A percentile compares a stretch with the other conserved stretches of the same genome.
Conservation (phyloP, 2,797 vertebrate species). For the Poecilia picta region DNA sequence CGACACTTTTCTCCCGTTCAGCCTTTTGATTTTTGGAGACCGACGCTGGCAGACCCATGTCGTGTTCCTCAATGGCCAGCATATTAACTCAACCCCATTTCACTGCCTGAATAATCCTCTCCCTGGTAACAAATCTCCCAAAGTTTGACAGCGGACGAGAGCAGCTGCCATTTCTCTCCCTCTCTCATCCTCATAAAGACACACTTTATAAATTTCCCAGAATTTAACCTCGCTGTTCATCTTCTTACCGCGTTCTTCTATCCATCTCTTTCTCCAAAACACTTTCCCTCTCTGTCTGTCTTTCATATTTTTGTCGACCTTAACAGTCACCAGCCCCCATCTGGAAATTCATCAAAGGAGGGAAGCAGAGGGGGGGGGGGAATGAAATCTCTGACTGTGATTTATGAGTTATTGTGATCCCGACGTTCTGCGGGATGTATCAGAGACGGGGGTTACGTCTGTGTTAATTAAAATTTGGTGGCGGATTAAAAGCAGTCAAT, state of each 20-base stretch:
- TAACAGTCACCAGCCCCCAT: slow-evolving; percentile 65
- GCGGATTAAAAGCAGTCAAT: slow-evolving; percentile 81
- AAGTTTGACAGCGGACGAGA: slow-evolving; percentile 64
- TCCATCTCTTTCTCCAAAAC: slow-evolving; percentile 17
- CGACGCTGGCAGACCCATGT: slow-evolving; percentile 57
- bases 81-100: slow-evolving; percentile 75
- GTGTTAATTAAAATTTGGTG: slow-evolving; percentile 83
- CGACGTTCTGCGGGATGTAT: slow-evolving; percentile 71
- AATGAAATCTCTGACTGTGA: slow-evolving; percentile 74
- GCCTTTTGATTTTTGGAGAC: slow-evolving; percentile 58
- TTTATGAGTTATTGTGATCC: slow-evolving; percentile 81
- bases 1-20: slow-evolving; percentile 48
- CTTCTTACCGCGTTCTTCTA: slow-evolving; percentile 15
- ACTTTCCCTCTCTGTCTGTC: slow-evolving; percentile 12
- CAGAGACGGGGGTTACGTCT: slow-evolving; percentile 72
- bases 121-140: slow-evolving; percentile 74
- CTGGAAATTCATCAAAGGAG: slow-evolving; percentile 76
- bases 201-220: slow-evolving; percentile 35
- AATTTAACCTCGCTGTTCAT: slow-evolving; percentile 45
- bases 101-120: slow-evolving; percentile 69
- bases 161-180: slow-evolving; percentile 54
- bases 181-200: slow-evolving; percentile 48
- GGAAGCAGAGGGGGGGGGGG: slow-evolving; percentile 44
- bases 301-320: slow-evolving; percentile 60
- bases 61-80: slow-evolving; percentile 57